Evolutionary conservation across 2,888 invertebrate species (phyloP), one percentile per base, ranked within the genome.

Genomic region (Cosmia trapezina): DNA sequence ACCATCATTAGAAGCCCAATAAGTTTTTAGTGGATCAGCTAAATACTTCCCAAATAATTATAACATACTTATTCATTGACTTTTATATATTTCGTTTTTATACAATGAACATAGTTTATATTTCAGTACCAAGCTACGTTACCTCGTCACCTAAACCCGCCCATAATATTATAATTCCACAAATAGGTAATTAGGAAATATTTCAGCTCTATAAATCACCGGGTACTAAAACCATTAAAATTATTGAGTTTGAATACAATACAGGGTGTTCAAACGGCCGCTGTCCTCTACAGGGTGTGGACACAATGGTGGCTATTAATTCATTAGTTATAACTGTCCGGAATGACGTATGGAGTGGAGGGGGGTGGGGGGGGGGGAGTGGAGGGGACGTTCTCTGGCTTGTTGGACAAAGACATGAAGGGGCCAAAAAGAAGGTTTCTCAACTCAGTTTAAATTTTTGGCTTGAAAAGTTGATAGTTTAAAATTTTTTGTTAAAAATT

Each of bases 211-310:
- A 80, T 80, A 80, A 80, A 82, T 80, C 78, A 80, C 43, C 1
- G 33, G n/a, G 8, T 59, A 45, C 69, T 65, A 45, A 74, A 78
- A 78, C 83, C 82, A 80, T 80, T 80, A 77, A 80, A 80, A 81
- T 79, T 79, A 79, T 79, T 80, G 80, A 82, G 72, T 80, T 68
- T 68, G 64, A 78, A 12, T 68, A 80, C 82, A 82, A 80, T 80
- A 80, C 67, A 57, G 82, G 64, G 4, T 68, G 78, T 51, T 79
- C 78, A n/a, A 71, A 17, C 70, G 70, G 41, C 64, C 63, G 67
- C 64, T 77, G 64, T 70, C 51, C 54, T 72, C 53, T 45, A 72
- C 80, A 82, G 78, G 49, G 56, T 69, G 83, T 43, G 66, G 12
- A 53, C 68, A 81, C 80, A 83, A 81, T 83, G 59, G 74, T 9